Percentiles rank a stretch among this genome's conserved stretches.
Conservation (phyloP, 2,113 vertebrate species). For the Zosterops hypoxanthus region DNA sequence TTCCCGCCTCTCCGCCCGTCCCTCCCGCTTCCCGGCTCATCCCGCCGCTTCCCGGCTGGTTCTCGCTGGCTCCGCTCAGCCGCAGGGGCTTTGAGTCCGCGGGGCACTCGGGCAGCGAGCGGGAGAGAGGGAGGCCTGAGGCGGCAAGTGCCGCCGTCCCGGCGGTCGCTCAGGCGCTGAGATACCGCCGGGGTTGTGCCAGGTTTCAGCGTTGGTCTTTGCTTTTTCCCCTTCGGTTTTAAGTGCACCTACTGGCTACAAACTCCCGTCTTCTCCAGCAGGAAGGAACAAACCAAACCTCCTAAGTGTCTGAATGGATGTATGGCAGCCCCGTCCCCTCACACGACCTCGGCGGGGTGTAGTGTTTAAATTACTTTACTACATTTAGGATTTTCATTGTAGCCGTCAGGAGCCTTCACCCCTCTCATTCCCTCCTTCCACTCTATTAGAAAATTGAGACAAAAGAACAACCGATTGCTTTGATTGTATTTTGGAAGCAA, state of each 20-base stretch:
- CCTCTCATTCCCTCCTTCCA: fast-evolving
- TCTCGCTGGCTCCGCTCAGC: not conserved
- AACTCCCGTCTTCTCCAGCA: not conserved
- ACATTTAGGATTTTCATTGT: not conserved
- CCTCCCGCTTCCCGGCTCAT: fast-evolving
- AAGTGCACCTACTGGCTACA: fast-evolving
- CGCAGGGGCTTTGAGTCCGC: too few relatives aligned
- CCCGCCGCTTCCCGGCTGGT: fast-evolving
- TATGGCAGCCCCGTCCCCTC: fast-evolving
- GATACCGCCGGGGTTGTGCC: fast-evolving
- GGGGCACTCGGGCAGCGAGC: not conserved
- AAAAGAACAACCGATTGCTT: not conserved
- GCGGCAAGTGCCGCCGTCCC: not conserved
- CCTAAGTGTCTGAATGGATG: not conserved
- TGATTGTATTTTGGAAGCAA: not conserved
- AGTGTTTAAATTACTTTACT: not conserved
- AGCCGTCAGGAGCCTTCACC: not conserved
- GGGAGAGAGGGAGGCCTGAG: not conserved
- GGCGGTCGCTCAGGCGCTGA: not conserved
- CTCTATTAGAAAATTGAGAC: not conserved
- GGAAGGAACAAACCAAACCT: fast-evolving
- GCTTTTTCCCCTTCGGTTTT: not conserved
- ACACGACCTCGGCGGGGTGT: fast-evolving
- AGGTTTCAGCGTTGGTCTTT: not conserved
- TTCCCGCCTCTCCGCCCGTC: fast-evolving